Evolutionary conservation across 2,888 invertebrate species (phyloP), one percentile per base, ranked within the genome.

Genomic region (Lapara coniferarum): DNA sequence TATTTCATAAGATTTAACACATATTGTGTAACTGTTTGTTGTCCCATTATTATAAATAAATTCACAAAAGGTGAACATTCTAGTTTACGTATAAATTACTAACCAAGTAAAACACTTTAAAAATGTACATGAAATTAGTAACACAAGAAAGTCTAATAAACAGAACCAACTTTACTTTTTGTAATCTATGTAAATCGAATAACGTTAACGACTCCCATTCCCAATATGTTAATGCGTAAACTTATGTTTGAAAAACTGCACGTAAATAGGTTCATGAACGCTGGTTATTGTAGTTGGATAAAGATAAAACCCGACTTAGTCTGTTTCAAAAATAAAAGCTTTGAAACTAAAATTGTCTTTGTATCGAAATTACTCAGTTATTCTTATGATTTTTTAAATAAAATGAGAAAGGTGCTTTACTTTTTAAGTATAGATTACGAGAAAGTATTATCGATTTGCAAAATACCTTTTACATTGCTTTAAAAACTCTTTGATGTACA

Each of bases 251-350:
- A 69, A 72, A 56, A 67, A 67, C 46, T 49, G 19, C 13, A 63
- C 19, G 63, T 49, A 49, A 59, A 44, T 25, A 25, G 25, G 37
- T 37, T 76, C 74, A 71, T 82, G 81, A 82, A 82, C 73, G 74
- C 69, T 69, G 52, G 73, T 76, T 75, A 78, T 80, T 78, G 81
- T 79, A 73, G 71, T 63, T 63, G 19, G 19, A 49, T 63, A 63
- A 63, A 49, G 63, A 12, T 19, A 19, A 19, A 16, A 13, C 19
- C 63, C 49, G 13, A 63, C 63, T 63, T 16, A 13, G 63, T 49
- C 12, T 63, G 19, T 49, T 37, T 25, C 25, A 25, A 8, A 37
- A 37, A 5, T 7, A 37, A 37, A 37, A 37, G 5, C 8, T 5
- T 3, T 37, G 5, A 37, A 37, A 37, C 2, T 37, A 37, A 8